Conservation (phyloP, 2,797 vertebrate species). For the Smutsia gigantea region DNA sequence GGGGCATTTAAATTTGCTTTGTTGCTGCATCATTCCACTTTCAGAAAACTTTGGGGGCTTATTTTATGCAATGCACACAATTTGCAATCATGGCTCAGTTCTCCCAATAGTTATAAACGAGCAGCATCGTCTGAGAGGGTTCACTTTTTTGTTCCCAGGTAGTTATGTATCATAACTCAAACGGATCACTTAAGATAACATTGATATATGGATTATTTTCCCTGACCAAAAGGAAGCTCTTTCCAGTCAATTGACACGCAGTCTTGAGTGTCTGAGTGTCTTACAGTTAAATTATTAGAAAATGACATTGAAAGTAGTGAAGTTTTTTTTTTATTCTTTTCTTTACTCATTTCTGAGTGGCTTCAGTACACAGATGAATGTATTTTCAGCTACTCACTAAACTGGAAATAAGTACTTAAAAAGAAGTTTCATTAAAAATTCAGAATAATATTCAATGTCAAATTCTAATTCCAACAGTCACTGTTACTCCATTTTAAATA, state of each 20-base stretch:
- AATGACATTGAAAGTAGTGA: constrained; percentile 71
- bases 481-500: constrained; percentile 31
- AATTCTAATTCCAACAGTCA: constrained; percentile 22
- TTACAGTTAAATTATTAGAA: constrained; percentile 74
- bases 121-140: constrained; percentile 38
- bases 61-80: constrained; percentile 48
- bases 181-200: constrained; percentile 79
- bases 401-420: constrained; percentile 19
- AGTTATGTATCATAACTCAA: constrained; percentile 78
- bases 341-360: constrained; percentile 19
- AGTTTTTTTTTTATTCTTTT: background rate
- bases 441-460: constrained; percentile 28
- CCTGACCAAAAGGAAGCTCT: constrained; percentile 72
- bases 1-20: background rate
- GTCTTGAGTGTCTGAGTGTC: constrained; percentile 78
- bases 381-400: background rate
- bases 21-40: constrained; percentile 18
- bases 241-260: constrained; percentile 79
- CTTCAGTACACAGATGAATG: background rate
- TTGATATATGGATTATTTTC: constrained; percentile 81
- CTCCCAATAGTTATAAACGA: constrained; percentile 63
- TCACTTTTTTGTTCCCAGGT: constrained; percentile 74
- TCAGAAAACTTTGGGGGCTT: constrained; percentile 47
- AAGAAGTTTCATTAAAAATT: constrained; percentile 34
- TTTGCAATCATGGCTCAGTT: constrained; percentile 51